Conservation (phyloP, 1,140 invertebrate species). For the Ephestia elutella region DNA sequence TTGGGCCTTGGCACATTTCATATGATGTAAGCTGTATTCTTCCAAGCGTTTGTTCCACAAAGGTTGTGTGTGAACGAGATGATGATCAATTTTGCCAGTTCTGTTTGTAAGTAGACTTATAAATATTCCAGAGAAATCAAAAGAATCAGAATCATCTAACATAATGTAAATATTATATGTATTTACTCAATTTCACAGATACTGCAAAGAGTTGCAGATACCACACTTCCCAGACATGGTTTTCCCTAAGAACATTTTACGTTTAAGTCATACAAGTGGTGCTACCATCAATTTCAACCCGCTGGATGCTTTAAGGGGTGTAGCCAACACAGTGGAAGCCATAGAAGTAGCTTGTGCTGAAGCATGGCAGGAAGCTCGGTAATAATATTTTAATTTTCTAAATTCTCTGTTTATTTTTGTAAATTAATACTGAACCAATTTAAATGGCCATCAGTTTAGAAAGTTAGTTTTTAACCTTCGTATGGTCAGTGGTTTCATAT, state of each 20-base stretch:
- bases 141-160: too few relatives aligned
- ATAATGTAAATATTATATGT: too few relatives aligned
- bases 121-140: too few relatives aligned
- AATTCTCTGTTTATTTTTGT: not conserved
- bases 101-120: constrained; percentile 54
- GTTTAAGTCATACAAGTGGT: constrained; percentile 81
- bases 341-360: constrained; percentile 91
- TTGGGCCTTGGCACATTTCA: constrained; percentile 65
- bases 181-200: constrained; percentile 80
- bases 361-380: constrained; percentile 90
- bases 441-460: too few relatives aligned
- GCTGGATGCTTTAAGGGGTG: constrained; percentile 89
- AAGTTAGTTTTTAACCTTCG: too few relatives aligned
- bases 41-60: constrained; percentile 65
- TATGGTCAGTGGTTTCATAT: too few relatives aligned
- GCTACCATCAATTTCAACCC: constrained; percentile 89
- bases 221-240: constrained; percentile 98
- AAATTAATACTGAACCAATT: too few relatives aligned
- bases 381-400: constrained; percentile 16
- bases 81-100: constrained; percentile 67
- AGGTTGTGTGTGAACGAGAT: constrained; percentile 61
- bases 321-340: constrained; percentile 86
- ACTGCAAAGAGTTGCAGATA: constrained; percentile 82
- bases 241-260: constrained; percentile 91
- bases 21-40: constrained; percentile 64